Base-by-base conservation (phyloP, 1,140 invertebrate species). In the Elymnias hypermnestra region DNA sequence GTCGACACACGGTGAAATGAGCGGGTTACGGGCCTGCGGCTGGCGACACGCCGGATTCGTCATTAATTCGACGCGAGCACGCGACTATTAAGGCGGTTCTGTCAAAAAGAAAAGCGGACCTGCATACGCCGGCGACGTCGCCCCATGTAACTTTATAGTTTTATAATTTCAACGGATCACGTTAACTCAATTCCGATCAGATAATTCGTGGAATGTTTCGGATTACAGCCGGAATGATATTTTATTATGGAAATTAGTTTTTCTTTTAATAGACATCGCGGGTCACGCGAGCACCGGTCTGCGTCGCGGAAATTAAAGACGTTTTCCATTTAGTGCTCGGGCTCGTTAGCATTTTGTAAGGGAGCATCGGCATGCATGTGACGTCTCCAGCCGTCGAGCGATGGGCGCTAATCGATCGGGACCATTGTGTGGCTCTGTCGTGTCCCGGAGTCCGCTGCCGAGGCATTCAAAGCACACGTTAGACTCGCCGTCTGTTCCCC, bases 231-330 rank as follows among this genome's bases (percentile, higher is more conserved):
- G 63, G 47, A 69, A 73, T 71, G 69, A 74, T 79, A 70, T 75
- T 76, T 81, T 67, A 73, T 75, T 79, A 79, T 78, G 70, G 70
- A 79, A 82, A 82, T 84, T 77, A 76, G 70, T 72, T 77, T 75
- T 83, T 73, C 65, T 76, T 83, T 76, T 82, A 82, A 83, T 75
- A 75, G 69, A 62, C 47, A 52, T 61, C 53, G 45, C 48, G 57
- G 57, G 65, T 70, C 75, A 82, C 77, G 77, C 75, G 69, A 82
- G 45, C 36, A 26, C 29, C 19, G 43, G 29, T 33, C 45, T 45
- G 54, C 35, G 37, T 23, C 47, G 53, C 50, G 63, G 43, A 70
- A 77, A 72, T 75, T 70, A 78, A 76, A 63, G 65, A 68, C 69
- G 63, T 63, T 71, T 65, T 53, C 52, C 53, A 57, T 70, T 72